Base-by-base conservation (phyloP, 2,797 vertebrate species). In the Pitangus sulphuratus region DNA sequence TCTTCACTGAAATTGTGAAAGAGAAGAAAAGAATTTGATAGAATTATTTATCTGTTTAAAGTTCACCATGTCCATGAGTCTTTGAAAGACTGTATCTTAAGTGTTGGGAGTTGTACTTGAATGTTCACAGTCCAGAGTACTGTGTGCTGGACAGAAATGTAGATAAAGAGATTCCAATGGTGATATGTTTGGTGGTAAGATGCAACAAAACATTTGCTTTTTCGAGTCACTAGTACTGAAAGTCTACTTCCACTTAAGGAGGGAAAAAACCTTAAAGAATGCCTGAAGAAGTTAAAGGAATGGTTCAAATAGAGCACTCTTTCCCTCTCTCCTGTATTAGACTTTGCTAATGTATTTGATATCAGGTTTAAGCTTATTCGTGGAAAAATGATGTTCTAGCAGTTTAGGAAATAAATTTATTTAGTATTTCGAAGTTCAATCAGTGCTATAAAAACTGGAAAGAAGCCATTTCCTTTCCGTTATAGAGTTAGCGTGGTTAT, bases 381-480 rank as follows among this genome's bases (percentile, higher is more conserved):
- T 90, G 66, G 48, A 93, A 92, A 44, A 95, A 91, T 83, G 20
- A 45, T 80, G 47, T 54, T 83, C 70, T 93, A 89, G 6, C 15
- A 70, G 21, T 71, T 80, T 68, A 56, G 28, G 42, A 87, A 93
- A 84, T 15, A 92, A 61, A 84, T 94, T 93, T 96, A 91, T 91
- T 93, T 91, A 81, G 40, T 76, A 78, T 89, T 91, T 94, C 87
- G 90, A 95, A 84, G 47, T 62, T 89, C 85, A 81, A 54, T 94
- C 66, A 56, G 45, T 74, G 8, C 45, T 74, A 44, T 62, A 87
- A 77, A 96, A 89, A 25, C 62, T 95, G 93, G 89, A 93, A 91
- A 91, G 31, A 79, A 76, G 58, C 42, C 45, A 93, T 93, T 96
- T 95, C 72, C 72, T 44, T 89, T 88, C 69, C 87, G 39, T 54